Conservation (phyloP, 2,888 invertebrate species). For the Sycophila texana region DNA sequence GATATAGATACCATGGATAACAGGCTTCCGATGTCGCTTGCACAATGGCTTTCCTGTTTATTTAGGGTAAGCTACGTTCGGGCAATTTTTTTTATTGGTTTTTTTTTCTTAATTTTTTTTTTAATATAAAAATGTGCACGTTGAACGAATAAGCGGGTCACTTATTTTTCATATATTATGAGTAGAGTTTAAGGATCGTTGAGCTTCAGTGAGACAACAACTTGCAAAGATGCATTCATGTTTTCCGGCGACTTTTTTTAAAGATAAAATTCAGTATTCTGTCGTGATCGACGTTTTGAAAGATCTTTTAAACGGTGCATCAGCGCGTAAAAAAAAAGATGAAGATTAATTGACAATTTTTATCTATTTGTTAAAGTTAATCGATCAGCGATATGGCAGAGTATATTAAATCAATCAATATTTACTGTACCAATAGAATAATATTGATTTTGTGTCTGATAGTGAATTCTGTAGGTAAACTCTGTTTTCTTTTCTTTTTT, state of each 20-base stretch:
- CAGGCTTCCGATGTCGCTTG: constrained; percentile 74
- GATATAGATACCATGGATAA: constrained; percentile 79
- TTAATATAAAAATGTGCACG: constrained; percentile 9
- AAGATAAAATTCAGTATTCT: constrained; percentile 28
- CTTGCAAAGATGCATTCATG: constrained; percentile 54
- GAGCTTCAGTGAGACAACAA: constrained; percentile 52
- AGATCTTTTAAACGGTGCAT: neutral
- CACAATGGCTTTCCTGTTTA: constrained; percentile 69
- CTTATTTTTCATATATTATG: constrained; percentile 1
- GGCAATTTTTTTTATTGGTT: constrained; percentile 17
- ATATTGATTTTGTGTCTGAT: too few species aligned
- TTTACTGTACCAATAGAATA: too few species aligned
- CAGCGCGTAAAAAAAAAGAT: neutral
- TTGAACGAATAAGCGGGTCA: neutral
- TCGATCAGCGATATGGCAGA: neutral
- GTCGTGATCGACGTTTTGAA: constrained; percentile 11
- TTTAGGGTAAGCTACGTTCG: constrained; percentile 68
- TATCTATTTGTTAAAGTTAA: neutral
- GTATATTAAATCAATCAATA: too few species aligned
- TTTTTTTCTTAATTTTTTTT: neutral
- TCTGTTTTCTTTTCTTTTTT: neutral
- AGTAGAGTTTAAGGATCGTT: constrained; percentile 19
- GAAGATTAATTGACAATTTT: neutral
- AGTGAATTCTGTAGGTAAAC: too few species aligned
- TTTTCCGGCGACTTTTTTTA: constrained; percentile 39